Evolutionary conservation across 1,140 invertebrate genomes (phyloP).

Genomic region (Drosophila erecta): DNA sequence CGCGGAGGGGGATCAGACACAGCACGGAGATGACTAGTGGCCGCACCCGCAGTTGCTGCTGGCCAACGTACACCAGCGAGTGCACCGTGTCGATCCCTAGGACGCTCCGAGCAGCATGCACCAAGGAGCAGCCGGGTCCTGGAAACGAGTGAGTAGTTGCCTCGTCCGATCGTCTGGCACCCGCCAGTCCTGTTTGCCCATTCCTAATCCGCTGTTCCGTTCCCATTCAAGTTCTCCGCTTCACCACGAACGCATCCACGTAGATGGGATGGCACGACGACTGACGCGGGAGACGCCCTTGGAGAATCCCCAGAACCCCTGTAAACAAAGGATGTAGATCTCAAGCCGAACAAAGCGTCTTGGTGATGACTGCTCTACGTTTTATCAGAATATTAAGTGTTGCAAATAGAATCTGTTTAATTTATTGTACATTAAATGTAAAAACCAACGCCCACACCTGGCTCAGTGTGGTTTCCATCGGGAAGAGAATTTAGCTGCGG

Average conservation of each 20-base stretch:
- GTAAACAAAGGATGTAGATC: background rate
- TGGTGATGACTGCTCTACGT: background rate
- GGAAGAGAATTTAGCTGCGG: no score
- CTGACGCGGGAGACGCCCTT: background rate
- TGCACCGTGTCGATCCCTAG: slow-evolving; percentile 28
- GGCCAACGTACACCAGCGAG: slow-evolving; percentile 27
- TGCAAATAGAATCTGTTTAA: background rate
- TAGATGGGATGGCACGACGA: no score
- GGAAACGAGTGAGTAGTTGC: slow-evolving; percentile 1
- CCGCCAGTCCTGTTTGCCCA: background rate
- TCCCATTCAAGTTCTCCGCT: slow-evolving; percentile 3
- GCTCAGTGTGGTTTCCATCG: background rate
- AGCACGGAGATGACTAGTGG: slow-evolving; percentile 75
- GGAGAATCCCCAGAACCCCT: background rate
- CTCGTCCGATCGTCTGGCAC: no score
- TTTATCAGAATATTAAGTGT: background rate
- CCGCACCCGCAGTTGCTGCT: slow-evolving; percentile 29
- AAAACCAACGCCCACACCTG: background rate
- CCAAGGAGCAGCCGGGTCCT: slow-evolving; percentile 1
- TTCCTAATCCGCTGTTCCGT: no score
- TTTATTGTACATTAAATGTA: background rate
- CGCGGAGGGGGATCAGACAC: slow-evolving; percentile 75
- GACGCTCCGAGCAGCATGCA: slow-evolving; percentile 20
- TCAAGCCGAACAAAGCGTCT: background rate
- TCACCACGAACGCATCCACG: background rate